Evolutionary conservation across 1,140 invertebrate species (phyloP).

Genomic region (Gryllus bimaculatus): DNA sequence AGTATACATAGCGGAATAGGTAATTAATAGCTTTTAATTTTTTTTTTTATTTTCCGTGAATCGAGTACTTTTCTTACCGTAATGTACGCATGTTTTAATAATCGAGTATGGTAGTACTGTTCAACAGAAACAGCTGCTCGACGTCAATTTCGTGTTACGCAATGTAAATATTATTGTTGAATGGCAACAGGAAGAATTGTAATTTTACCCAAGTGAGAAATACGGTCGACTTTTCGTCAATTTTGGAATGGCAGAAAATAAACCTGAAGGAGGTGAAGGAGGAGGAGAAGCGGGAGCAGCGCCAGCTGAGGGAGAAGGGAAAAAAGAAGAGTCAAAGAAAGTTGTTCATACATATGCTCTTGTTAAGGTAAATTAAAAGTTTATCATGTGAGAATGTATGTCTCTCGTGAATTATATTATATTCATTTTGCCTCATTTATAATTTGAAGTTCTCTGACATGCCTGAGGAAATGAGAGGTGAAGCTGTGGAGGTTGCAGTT

Average conservation of each 20-base stretch:
- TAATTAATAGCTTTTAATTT: no score
- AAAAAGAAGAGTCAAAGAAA: slow-evolving; percentile 43
- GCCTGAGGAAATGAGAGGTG: slow-evolving; percentile 80
- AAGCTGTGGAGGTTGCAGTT: slow-evolving; percentile 80
- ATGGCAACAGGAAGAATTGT: not conserved
- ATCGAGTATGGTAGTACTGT: not conserved
- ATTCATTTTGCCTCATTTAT: slow-evolving; percentile 14
- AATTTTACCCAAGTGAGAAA: no score
- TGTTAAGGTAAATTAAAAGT: slow-evolving; percentile 45
- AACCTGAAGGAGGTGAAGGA: not conserved
- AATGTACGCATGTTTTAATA: no score
- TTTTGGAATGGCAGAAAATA: not conserved
- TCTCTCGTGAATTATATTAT: slow-evolving; percentile 9
- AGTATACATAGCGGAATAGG: no score
- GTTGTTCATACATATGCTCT: slow-evolving; percentile 63
- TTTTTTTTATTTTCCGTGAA: no score
- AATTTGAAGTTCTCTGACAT: slow-evolving; percentile 69
- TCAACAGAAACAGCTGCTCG: not conserved
- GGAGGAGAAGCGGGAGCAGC: not conserved
- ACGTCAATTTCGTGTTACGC: not conserved
- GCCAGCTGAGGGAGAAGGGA: slow-evolving; percentile 8
- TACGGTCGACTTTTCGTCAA: not conserved
- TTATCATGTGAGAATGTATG: slow-evolving; percentile 8
- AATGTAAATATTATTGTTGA: not conserved
- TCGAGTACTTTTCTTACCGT: no score